Percentiles rank a stretch among this genome's conserved stretches.
Evolutionary conservation across 2,888 invertebrate genomes (phyloP).

Genomic region (Gryllus longicercus): DNA sequence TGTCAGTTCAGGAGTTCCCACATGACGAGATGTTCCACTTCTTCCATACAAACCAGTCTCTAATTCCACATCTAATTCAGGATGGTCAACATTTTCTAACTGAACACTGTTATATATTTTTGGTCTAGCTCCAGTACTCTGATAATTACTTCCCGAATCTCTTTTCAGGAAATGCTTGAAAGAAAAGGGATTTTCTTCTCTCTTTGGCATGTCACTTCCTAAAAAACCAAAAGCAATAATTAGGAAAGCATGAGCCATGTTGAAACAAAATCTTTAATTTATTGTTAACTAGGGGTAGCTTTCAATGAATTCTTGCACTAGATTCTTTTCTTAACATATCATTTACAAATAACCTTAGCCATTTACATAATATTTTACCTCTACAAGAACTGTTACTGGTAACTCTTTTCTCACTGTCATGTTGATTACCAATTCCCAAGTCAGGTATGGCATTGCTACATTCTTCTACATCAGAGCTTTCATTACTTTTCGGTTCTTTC

Average conservation of each 20-base stretch:
- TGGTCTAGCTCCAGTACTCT: slow-evolving; percentile 71
- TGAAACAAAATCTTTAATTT: slow-evolving; percentile 26
- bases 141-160: slow-evolving; percentile 58
- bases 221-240: slow-evolving; percentile 22
- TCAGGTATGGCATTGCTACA: slow-evolving; percentile 51
- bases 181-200: slow-evolving; percentile 77
- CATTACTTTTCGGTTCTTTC: slow-evolving; percentile 26
- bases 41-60: slow-evolving; percentile 31
- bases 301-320: background rate
- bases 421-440: slow-evolving; percentile 51
- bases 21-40: slow-evolving; percentile 29
- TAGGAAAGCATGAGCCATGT: background rate
- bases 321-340: background rate
- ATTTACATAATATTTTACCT: slow-evolving; percentile 30
- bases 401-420: slow-evolving; percentile 33
- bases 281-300: slow-evolving; percentile 41
- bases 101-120: slow-evolving; percentile 57
- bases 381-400: slow-evolving; percentile 28
- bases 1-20: slow-evolving; percentile 42
- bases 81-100: slow-evolving; percentile 27
- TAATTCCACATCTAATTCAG: slow-evolving; percentile 26
- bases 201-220: slow-evolving; percentile 50
- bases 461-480: slow-evolving; percentile 42
- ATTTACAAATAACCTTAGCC: background rate
- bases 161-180: slow-evolving; percentile 80